These are phyloP conservation scores for Drosophila bocqueti DNA, from an alignment of 1,140 invertebrate genomes.

Conservation along the genomic window DNA sequence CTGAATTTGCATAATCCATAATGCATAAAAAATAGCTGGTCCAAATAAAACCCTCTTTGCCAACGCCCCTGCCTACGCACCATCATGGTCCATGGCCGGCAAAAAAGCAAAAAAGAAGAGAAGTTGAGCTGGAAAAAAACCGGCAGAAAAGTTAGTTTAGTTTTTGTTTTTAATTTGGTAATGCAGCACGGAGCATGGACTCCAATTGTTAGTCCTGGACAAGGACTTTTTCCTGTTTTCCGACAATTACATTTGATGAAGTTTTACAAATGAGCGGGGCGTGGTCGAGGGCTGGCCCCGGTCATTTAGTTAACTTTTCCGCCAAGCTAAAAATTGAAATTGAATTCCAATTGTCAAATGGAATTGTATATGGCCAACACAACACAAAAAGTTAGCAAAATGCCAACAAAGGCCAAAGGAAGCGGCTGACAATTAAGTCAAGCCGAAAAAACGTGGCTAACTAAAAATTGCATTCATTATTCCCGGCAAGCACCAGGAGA, in stretches of 20 bases:
- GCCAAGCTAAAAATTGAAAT: conserved; percentile 50
- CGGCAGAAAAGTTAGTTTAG: conserved; percentile 65
- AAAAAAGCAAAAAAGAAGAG: conserved; percentile 10
- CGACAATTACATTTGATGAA: conserved; percentile 60
- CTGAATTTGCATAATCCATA: conserved; percentile 23
- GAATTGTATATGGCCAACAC: conserved; percentile 38
- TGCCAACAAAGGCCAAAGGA: conserved; percentile 2
- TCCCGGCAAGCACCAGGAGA: background rate
- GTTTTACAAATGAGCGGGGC: conserved; percentile 56
- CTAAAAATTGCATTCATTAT: conserved; percentile 29
- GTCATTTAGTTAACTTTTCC: conserved; percentile 56
- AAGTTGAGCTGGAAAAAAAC: conserved; percentile 33
- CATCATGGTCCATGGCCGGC: conserved; percentile 8
- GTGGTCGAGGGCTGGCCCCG: conserved; percentile 38
- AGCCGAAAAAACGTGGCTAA: conserved; percentile 5
- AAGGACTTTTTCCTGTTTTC: conserved; percentile 63
- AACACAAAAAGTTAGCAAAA: conserved; percentile 13
- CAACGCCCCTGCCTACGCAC: conserved; percentile 36
- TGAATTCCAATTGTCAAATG: conserved; percentile 62
- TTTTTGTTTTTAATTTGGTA: conserved; percentile 81
- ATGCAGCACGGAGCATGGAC: conserved; percentile 64
- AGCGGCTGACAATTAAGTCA: conserved; percentile 6
- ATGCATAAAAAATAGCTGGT: conserved; percentile 7
- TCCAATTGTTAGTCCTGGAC: conserved; percentile 74
- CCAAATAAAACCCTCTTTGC: background rate